These are phyloP conservation scores for Zaprionus bogoriensis DNA, from an alignment of 2,888 invertebrate species.

Conservation along the genomic window DNA sequence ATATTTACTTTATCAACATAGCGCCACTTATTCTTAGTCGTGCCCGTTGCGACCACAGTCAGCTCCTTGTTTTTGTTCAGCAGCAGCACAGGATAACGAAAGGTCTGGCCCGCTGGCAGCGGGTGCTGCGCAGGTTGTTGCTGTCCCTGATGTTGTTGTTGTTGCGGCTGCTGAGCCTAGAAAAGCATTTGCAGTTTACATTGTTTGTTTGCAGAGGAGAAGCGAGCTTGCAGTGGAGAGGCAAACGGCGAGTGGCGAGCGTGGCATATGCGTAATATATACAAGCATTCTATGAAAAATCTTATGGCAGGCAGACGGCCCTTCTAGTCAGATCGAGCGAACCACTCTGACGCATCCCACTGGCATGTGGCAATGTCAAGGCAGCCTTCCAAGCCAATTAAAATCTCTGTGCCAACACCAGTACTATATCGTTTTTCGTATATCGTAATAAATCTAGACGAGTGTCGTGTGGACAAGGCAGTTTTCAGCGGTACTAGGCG, in stretches of 20 bases:
- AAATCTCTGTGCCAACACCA: conserved; percentile 36
- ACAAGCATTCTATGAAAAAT: background rate
- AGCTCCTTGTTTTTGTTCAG: conserved; percentile 82
- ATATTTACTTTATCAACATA: conserved; percentile 83
- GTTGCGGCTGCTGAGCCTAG: conserved; percentile 64
- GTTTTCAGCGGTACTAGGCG: conserved; percentile 10
- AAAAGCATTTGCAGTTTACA: conserved; percentile 62
- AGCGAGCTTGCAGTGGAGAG: too few species aligned
- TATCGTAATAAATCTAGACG: conserved; percentile 36
- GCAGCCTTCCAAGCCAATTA: conserved; percentile 49
- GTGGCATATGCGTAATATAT: conserved; percentile 64
- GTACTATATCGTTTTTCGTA: conserved; percentile 4
- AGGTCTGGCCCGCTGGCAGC: conserved; percentile 52
- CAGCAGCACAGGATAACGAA: conserved; percentile 83
- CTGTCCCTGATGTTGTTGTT: conserved; percentile 55
- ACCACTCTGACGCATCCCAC: conserved; percentile 25
- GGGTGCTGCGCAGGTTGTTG: conserved; percentile 48
- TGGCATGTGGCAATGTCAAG: conserved; percentile 39
- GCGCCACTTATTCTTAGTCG: conserved; percentile 81
- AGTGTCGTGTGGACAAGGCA: conserved; percentile 29
- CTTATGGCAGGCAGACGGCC: background rate
- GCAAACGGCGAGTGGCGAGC: conserved; percentile 18
- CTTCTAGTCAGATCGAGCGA: background rate
- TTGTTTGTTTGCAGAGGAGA: conserved; percentile 7
- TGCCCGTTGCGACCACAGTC: conserved; percentile 81